Evolutionary conservation across 1,140 invertebrate species (phyloP).

Genomic region (Bombus confusus): DNA sequence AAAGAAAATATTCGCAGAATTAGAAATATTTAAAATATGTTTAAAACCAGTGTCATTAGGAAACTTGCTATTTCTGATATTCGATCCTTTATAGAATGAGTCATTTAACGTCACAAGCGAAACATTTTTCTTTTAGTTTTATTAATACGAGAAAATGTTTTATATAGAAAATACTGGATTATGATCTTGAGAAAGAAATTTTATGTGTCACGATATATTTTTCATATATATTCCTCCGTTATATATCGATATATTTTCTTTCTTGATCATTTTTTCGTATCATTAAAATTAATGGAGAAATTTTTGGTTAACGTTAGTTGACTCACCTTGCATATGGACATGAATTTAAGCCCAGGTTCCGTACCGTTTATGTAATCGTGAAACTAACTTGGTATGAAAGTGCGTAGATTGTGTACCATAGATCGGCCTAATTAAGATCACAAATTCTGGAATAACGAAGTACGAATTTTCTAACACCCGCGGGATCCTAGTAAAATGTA

Average conservation of each 20-base stretch:
- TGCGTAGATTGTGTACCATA: background rate
- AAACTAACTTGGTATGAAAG: constrained; percentile 27
- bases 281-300: background rate
- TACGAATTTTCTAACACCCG: constrained; percentile 5
- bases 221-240: background rate
- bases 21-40: background rate
- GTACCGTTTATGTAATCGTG: constrained; percentile 32
- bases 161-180: background rate
- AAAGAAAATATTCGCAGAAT: background rate
- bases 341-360: constrained; percentile 12
- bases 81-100: background rate
- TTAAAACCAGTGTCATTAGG: background rate
- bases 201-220: background rate
- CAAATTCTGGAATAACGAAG: background rate
- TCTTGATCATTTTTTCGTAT: background rate
- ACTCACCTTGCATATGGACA: background rate
- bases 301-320: background rate
- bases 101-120: background rate
- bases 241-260: background rate
- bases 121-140: background rate
- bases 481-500: background rate
- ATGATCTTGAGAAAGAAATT: background rate
- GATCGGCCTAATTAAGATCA: constrained; percentile 25
- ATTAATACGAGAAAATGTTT: background rate
- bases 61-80: background rate